Percentiles rank a stretch among this genome's conserved stretches.
Conservation (phyloP, 2,113 vertebrate species). For the Rissa tridactyla region DNA sequence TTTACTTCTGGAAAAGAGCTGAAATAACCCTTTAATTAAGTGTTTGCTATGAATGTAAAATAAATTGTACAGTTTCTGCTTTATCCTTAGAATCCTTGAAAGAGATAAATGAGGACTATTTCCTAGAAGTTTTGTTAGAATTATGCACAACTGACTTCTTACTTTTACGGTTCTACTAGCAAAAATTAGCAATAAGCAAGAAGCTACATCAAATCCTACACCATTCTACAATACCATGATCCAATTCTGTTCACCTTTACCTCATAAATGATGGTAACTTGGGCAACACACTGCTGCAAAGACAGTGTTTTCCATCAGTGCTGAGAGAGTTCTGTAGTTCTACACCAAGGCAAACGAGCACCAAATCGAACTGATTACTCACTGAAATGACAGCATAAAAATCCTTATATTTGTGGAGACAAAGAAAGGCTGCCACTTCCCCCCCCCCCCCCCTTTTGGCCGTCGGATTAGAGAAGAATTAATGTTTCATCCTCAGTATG, state of each 20-base stretch:
- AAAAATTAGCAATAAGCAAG: neutral
- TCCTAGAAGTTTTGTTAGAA: neutral
- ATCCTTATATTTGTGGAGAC: neutral
- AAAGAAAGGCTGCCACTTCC: neutral
- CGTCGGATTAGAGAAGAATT: neutral
- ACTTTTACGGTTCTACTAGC: neutral
- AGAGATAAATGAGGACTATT: neutral
- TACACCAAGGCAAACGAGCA: neutral
- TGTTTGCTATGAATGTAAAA: neutral
- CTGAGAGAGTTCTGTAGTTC: neutral
- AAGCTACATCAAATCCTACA: neutral
- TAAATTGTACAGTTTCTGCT: neutral
- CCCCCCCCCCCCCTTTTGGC: neutral
- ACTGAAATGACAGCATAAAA: neutral
- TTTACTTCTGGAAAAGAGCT: neutral
- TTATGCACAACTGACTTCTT: neutral
- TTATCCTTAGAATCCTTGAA: neutral
- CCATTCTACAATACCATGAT: fast-evolving
- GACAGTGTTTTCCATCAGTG: neutral
- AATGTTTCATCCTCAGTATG: neutral
- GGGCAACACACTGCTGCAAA: neutral
- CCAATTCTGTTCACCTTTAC: neutral
- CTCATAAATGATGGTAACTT: fast-evolving
- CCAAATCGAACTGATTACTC: neutral
- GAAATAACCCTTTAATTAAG: neutral